phyloP scores from a whole-genome alignment of 1,140 invertebrate species.

The Nasonia longicornis region DNA sequence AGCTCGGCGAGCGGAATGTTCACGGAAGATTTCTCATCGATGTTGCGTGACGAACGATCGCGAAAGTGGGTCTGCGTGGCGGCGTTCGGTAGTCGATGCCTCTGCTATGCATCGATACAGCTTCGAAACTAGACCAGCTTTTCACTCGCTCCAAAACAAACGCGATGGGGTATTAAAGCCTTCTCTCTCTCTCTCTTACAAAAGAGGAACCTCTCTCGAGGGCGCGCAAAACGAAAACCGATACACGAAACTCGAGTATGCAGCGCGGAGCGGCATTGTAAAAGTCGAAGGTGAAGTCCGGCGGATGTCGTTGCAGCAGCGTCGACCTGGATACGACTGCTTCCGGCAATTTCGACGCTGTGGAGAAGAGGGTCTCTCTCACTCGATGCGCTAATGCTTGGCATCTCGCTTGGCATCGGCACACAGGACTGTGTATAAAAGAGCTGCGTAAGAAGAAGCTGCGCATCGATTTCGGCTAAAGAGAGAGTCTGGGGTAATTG shows the following conservation, averaged over 20 bases:
- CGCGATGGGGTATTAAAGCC: background rate
- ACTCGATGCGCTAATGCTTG: background rate
- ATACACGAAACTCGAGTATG: background rate
- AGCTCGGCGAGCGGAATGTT: background rate
- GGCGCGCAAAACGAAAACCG: background rate
- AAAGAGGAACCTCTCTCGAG: background rate
- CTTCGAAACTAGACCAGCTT: background rate
- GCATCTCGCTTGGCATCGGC: background rate
- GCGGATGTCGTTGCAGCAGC: slow-evolving; percentile 34
- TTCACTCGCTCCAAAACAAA: background rate
- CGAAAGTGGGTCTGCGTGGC: slow-evolving; percentile 2
- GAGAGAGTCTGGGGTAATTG: background rate
- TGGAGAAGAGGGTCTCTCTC: background rate
- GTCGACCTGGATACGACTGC: slow-evolving; percentile 41
- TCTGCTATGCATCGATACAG: background rate
- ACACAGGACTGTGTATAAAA: too few species aligned
- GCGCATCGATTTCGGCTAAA: background rate
- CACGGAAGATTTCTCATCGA: slow-evolving; percentile 39
- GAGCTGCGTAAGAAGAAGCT: background rate
- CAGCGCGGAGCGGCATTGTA: background rate
- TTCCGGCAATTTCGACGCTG: slow-evolving; percentile 45
- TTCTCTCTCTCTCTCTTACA: too few species aligned
- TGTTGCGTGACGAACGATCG: slow-evolving; percentile 20
- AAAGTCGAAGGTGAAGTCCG: slow-evolving; percentile 12
- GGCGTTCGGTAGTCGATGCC: background rate